phyloP scores from a whole-genome alignment of 2,888 invertebrate species.

The Megamerina dolium region DNA sequence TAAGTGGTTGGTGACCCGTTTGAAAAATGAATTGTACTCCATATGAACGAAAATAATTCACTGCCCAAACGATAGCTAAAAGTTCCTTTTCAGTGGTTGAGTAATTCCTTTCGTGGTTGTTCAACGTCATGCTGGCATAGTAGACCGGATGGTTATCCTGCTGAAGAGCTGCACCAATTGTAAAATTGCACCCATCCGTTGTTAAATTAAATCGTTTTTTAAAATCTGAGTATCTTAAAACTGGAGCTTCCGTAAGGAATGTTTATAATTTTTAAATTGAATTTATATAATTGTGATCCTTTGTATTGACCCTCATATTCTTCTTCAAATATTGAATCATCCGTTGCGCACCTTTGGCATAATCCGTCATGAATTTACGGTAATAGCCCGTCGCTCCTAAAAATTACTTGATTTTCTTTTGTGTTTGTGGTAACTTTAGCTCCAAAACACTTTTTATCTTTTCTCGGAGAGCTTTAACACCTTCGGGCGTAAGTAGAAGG shows the following conservation, averaged over 20 bases:
- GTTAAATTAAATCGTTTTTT: constrained; percentile 10
- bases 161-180: constrained; percentile 11
- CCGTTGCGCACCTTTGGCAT: constrained; percentile 6
- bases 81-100: too few species aligned
- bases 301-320: constrained; percentile 3
- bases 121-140: constrained; percentile 7
- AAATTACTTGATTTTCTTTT: too few species aligned
- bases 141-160: constrained; percentile 9
- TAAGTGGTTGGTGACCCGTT: constrained; percentile 3
- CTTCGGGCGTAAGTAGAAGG: too few species aligned
- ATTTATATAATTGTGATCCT: constrained; percentile 8
- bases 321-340: constrained; percentile 8
- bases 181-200: constrained; percentile 8
- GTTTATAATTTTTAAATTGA: too few species aligned
- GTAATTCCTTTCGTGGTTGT: constrained; percentile 11
- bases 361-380: constrained; percentile 9
- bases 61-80: too few species aligned
- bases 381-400: too few species aligned
- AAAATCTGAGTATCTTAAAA: constrained; percentile 11
- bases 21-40: too few species aligned
- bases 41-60: too few species aligned
- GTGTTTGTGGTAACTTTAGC: too few species aligned
- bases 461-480: too few species aligned
- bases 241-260: constrained; percentile 3
- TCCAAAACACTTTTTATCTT: too few species aligned